Evolutionary conservation across 2,113 vertebrate genomes (phyloP).

Genomic region (Ammodytes marinus): DNA sequence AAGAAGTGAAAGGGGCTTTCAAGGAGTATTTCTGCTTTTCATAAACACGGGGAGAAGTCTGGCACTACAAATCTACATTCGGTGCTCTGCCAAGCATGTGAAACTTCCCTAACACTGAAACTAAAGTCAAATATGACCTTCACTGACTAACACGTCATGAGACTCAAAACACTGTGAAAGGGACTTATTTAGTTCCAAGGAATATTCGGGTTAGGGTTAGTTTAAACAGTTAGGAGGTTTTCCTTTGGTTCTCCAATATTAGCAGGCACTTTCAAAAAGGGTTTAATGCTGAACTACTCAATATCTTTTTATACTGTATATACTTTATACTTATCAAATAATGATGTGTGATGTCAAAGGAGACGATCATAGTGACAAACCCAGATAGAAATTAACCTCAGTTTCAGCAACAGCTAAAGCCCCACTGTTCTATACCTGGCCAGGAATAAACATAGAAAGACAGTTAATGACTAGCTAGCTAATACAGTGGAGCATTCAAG

Average conservation of each 20-base stretch:
- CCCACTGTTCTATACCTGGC: too few relatives aligned
- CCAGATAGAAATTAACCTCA: background rate
- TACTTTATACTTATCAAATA: too few relatives aligned
- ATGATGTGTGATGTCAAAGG: background rate
- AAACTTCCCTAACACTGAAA: conserved; percentile 3
- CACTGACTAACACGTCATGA: background rate
- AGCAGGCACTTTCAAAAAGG: background rate
- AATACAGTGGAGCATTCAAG: too few relatives aligned
- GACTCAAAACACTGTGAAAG: background rate
- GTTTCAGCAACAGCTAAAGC: too few relatives aligned
- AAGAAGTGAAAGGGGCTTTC: conserved; percentile 46
- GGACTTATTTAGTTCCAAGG: too few relatives aligned
- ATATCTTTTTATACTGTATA: too few relatives aligned
- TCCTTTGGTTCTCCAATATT: background rate
- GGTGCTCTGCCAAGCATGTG: background rate
- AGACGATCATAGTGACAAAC: background rate
- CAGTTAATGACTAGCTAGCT: too few relatives aligned
- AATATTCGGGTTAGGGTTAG: background rate
- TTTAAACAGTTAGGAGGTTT: too few relatives aligned
- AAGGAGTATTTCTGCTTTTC: conserved; percentile 49
- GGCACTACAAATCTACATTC: background rate
- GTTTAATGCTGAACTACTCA: background rate
- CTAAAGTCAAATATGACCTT: background rate
- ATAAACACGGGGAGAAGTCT: background rate
- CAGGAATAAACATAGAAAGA: too few relatives aligned